Evolutionary conservation across 2,888 invertebrate genomes (phyloP).

Genomic region (Dusona sp.): DNA sequence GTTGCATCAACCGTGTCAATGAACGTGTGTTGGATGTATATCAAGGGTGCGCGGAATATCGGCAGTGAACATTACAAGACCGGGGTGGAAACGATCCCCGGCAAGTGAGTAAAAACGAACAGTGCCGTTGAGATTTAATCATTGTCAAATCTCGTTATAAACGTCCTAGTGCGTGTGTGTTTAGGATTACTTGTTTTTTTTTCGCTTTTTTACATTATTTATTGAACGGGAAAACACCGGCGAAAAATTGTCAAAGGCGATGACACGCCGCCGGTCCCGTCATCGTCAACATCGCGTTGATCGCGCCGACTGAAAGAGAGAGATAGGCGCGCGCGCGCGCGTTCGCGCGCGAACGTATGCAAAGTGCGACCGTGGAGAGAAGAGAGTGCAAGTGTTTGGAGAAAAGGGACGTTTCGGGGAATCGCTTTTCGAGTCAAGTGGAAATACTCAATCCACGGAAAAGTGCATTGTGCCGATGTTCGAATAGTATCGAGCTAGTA

Average conservation of each 20-base stretch:
- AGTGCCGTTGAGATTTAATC: background rate
- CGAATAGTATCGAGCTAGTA: background rate
- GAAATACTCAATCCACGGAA: slow-evolving; percentile 48
- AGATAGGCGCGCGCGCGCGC: slow-evolving; percentile 51
- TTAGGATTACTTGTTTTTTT: background rate
- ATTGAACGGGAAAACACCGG: background rate
- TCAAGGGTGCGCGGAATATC: slow-evolving; percentile 37
- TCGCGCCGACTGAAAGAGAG: slow-evolving; percentile 51
- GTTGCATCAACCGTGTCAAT: slow-evolving; percentile 40
- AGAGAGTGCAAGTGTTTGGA: slow-evolving; percentile 22
- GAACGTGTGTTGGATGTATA: slow-evolving; percentile 49
- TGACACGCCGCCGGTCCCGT: slow-evolving; percentile 76
- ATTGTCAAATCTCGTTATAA: background rate
- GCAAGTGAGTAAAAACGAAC: slow-evolving; percentile 27
- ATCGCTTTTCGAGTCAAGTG: slow-evolving; percentile 14
- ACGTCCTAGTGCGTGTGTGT: background rate
- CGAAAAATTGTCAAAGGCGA: slow-evolving; percentile 63
- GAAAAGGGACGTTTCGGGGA: slow-evolving; percentile 29
- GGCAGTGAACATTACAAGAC: slow-evolving; percentile 54
- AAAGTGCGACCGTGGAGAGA: slow-evolving; percentile 20
- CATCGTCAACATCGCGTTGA: slow-evolving; percentile 64
- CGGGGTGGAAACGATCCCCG: slow-evolving; percentile 36
- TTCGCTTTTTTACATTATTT: background rate
- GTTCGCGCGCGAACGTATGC: slow-evolving; percentile 52
- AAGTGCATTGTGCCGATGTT: slow-evolving; percentile 39